These are phyloP conservation scores for Protonibea diacanthus DNA, from an alignment of 2,797 vertebrate species.

Conservation along the genomic window DNA sequence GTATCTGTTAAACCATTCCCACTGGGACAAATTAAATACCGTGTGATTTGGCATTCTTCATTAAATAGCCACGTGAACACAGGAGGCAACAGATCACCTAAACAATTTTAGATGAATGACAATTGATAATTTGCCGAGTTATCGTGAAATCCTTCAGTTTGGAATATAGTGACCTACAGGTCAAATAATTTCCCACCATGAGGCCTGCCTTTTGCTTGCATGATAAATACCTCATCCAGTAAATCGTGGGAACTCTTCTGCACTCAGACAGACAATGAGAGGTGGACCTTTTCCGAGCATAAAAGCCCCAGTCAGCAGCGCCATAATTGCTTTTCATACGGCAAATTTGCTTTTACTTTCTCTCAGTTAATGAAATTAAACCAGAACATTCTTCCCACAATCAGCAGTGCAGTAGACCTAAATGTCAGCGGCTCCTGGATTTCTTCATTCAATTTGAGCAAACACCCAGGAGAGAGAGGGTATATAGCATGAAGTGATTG, in stretches of 20 bases:
- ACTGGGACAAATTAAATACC: not conserved
- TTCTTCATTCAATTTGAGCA: constrained; percentile 91
- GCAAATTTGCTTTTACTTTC: constrained; percentile 99
- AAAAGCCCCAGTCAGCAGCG: constrained; percentile 91
- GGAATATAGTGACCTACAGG: constrained; percentile 48
- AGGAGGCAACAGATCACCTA: not conserved
- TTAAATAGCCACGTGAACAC: constrained; percentile 22
- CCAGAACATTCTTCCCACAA: constrained; percentile 92
- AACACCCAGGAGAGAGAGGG: constrained; percentile 87
- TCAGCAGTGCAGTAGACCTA: constrained; percentile 89
- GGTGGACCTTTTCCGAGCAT: constrained; percentile 70
- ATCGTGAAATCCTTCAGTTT: constrained; percentile 34
- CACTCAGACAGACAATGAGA: constrained; percentile 62
- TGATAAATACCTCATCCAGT: constrained; percentile 64
- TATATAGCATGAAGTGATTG: constrained; percentile 88
- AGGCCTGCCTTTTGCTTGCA: constrained; percentile 48
- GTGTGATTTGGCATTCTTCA: not conserved
- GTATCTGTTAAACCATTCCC: not conserved
- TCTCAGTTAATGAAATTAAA: constrained; percentile 97
- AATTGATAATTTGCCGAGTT: constrained; percentile 33
- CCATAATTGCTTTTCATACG: constrained; percentile 99
- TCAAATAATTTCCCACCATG: constrained; percentile 57
- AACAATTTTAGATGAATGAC: constrained; percentile 29
- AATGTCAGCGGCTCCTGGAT: constrained; percentile 91
- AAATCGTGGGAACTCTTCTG: constrained; percentile 48